Evolutionary conservation across 2,797 vertebrate species (phyloP), one percentile per base, ranked within the genome.

Genomic region (Amniataba percoides): DNA sequence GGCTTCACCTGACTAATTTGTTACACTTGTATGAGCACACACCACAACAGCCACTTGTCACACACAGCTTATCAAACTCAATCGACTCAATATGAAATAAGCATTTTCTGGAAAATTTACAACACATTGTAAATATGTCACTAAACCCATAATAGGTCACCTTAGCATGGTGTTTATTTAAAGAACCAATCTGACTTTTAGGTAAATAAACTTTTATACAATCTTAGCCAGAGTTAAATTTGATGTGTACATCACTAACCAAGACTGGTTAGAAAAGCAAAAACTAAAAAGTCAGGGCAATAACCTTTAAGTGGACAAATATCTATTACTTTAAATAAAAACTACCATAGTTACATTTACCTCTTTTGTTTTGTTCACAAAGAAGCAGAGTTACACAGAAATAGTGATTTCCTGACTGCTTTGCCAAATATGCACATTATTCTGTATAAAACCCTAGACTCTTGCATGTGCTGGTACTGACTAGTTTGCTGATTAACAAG

Each of bases 1-100:
- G 69, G 45, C 65, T 60, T 70, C 64, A 62, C 49, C 57, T 63
- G 23, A 60, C 42, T 74, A 25, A 42, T 66, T 70, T 70, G 58
- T 66, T 53, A 56, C 15, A 53, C 19, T 27, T 65, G 46, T 13
- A 66, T 73, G 49, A 52, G 43, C 59, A 61, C 34, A 46, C 40
- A 4, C n/a, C 16, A 73, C 39, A 65, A 65, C 74, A 80, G 5
- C 69, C n/a, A 74, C 34, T 7, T 9, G 8, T 36, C 34, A 36
- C 42, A 42, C 46, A 59, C 43, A 34, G 13, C 12, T 25, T 15
- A 46, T 6, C 16, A 25, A 40, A 67, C 46, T 31, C n/a, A n/a
- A n/a, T n/a, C n/a, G n/a, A n/a, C n/a, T n/a, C n/a, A n/a, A n/a
- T n/a, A 5, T 27, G 25, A 58, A 58, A 53, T 63, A 9, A 71